Percentiles rank a stretch among this genome's conserved stretches.
Evolutionary conservation across 2,797 vertebrate species (phyloP).

Genomic region (Cirrhinus mrigala): DNA sequence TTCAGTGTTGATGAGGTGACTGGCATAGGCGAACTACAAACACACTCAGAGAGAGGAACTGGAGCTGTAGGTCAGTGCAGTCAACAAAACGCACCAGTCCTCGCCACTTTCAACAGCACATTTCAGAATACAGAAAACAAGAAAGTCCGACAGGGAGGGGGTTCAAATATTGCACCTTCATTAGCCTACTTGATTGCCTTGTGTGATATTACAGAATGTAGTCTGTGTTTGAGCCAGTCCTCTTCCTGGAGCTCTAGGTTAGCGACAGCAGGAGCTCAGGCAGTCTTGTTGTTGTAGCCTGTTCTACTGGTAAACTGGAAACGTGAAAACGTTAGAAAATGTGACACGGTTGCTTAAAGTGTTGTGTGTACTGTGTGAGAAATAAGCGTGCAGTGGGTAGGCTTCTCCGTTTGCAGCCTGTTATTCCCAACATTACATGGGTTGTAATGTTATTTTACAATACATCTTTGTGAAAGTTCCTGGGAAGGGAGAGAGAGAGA

Average conservation of each 20-base stretch:
- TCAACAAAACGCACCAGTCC: conserved; percentile 62
- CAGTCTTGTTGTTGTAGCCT: conserved; percentile 32
- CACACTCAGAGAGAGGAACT: conserved; percentile 55
- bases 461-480: conserved; percentile 61
- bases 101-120: conserved; percentile 41
- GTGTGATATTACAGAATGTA: conserved; percentile 48
- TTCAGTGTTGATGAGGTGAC: conserved; percentile 64
- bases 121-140: conserved; percentile 55
- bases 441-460: conserved; percentile 55
- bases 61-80: conserved; percentile 64
- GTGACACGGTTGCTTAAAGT: conserved; percentile 44
- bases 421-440: conserved; percentile 51
- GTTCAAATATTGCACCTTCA: conserved; percentile 62
- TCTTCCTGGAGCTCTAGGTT: conserved; percentile 50
- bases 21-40: conserved; percentile 67
- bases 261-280: conserved; percentile 47
- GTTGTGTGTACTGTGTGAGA: conserved; percentile 38
- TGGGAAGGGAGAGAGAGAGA: conserved; percentile 43
- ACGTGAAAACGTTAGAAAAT: conserved; percentile 48
- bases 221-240: conserved; percentile 62
- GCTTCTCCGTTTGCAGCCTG: conserved; percentile 38
- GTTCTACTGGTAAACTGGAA: conserved; percentile 42
- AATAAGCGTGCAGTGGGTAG: conserved; percentile 53
- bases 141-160: conserved; percentile 61
- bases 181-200: conserved; percentile 62